Evolutionary conservation across 2,888 invertebrate genomes (phyloP), one percentile per base, ranked within the genome.

Genomic region (Sialis fuliginosa): DNA sequence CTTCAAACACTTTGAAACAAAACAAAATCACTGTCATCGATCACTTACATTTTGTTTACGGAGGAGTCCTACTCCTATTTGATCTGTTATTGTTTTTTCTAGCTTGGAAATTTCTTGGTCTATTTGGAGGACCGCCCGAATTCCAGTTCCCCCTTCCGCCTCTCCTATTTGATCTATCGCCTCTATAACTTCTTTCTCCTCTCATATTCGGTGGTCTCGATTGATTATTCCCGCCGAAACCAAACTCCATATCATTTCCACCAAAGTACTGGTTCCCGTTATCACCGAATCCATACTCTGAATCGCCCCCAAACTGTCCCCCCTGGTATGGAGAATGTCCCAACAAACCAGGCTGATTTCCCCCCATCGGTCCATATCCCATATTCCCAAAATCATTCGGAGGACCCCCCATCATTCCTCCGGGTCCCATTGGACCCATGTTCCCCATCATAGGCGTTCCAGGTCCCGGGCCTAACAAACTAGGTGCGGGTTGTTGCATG

Each of bases 401-500:
- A 30, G 48, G 49, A 40, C 53, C 54, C 0, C 58, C 58, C 1
- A 57, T 56, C 1, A 57, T 56, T 6, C 57, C 59, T 1, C 60
- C 62, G 42, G 60, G 53, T 39, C 62, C 54, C 12, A 63, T 56
- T 6, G 56, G 57, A 2, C 55, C 55, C 44, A 61, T 62, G n/a
- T 42, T 47, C 9, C 12, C 32, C n/a, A 30, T 8, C 34, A 42
- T 35, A 1, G 32, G 13, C 3, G 47, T 6, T 65, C 74, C 72
- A 62, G 65, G 67, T 59, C 59, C 72, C 57, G 57, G 73, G 56
- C 60, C 74, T 61, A 62, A 64, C 62, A 62, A 64, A 62, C 62
- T 71, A 62, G 64, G 74, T 63, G 58, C 72, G 65, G 49, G 71
- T 67, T 58, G 72, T 60, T 44, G 67, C 64, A 48, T 66, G 61